Conservation (phyloP, 2,113 vertebrate species). For the Helogale parvula region DNA sequence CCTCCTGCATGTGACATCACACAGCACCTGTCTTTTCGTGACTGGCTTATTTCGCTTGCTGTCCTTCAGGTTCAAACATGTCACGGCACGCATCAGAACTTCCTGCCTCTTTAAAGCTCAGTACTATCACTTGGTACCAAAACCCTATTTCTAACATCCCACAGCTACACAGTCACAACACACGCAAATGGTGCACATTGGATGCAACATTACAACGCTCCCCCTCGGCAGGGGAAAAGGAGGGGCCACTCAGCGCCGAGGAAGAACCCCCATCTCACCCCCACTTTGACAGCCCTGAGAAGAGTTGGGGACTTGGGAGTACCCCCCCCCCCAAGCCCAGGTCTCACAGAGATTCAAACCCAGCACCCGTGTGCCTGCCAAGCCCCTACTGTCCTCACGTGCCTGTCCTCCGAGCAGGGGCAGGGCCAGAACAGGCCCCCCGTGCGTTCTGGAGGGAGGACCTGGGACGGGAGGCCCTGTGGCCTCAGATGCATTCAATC, state of each 20-base stretch:
- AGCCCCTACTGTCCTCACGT: accelerated
- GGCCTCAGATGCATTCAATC: accelerated
- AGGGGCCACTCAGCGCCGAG: accelerated
- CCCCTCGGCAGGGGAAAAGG: neutral
- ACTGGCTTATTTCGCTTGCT: neutral
- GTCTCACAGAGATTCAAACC: neutral
- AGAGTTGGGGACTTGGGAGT: neutral
- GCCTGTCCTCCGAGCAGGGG: neutral
- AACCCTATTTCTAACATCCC: neutral
- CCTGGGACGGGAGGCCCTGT: too few relatives aligned
- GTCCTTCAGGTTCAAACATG: accelerated
- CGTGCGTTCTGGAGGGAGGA: neutral
- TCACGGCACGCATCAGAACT: accelerated
- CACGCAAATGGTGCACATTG: accelerated
- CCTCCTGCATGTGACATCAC: accelerated
- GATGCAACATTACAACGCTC: too few relatives aligned
- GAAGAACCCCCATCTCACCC: neutral
- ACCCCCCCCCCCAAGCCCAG: neutral
- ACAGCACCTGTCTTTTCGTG: accelerated
- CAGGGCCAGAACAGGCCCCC: neutral
- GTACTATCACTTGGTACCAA: neutral
- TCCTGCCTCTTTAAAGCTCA: neutral
- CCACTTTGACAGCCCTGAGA: neutral
- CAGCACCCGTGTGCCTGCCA: neutral
- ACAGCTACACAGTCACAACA: accelerated